Conservation (phyloP, 2,113 vertebrate genomes). For the Paralichthys olivaceus region DNA sequence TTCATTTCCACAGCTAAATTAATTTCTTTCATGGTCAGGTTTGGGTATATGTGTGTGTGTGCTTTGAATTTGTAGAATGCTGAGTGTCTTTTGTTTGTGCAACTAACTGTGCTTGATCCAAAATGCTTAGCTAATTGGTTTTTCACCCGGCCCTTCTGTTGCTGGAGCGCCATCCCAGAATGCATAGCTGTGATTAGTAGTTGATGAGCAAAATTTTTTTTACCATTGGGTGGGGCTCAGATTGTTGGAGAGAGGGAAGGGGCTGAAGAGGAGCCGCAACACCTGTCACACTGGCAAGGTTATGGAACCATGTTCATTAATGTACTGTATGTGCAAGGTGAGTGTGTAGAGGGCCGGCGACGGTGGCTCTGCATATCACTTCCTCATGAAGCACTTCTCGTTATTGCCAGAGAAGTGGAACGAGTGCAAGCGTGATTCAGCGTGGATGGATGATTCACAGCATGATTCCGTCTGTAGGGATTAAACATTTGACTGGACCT, state of each 20-base stretch:
- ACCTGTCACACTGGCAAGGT: slow-evolving; percentile 69
- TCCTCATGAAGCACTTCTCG: slow-evolving; percentile 7
- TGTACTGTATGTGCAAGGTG: slow-evolving; percentile 26
- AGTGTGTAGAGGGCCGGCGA: slow-evolving; percentile 1
- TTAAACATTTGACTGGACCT: slow-evolving; percentile 32
- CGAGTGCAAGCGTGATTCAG: slow-evolving; percentile 16
- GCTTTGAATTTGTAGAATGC: slow-evolving; percentile 6
- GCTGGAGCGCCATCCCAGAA: slow-evolving; percentile 75
- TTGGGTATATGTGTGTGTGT: slow-evolving; percentile 33
- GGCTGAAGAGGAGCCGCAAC: slow-evolving; percentile 53
- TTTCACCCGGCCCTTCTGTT: slow-evolving; percentile 75
- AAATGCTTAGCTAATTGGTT: slow-evolving; percentile 80
- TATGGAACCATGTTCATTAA: slow-evolving; percentile 45
- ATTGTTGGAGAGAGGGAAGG: slow-evolving; percentile 42
- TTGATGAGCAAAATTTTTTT: slow-evolving; percentile 74
- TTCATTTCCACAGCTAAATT: slow-evolving; percentile 64
- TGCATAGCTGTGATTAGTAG: slow-evolving; percentile 80
- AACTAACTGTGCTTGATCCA: slow-evolving; percentile 76
- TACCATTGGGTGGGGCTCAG: slow-evolving; percentile 41
- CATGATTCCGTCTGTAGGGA: slow-evolving; percentile 21
- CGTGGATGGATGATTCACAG: slow-evolving; percentile 26
- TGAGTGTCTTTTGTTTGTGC: slow-evolving; percentile 74
- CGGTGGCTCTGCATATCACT: neutral
- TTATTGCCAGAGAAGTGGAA: slow-evolving; percentile 5
- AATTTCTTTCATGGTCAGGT: slow-evolving; percentile 59